Evolutionary conservation across 2,888 invertebrate genomes (phyloP).

Genomic region (Cheilosia impressa): DNA sequence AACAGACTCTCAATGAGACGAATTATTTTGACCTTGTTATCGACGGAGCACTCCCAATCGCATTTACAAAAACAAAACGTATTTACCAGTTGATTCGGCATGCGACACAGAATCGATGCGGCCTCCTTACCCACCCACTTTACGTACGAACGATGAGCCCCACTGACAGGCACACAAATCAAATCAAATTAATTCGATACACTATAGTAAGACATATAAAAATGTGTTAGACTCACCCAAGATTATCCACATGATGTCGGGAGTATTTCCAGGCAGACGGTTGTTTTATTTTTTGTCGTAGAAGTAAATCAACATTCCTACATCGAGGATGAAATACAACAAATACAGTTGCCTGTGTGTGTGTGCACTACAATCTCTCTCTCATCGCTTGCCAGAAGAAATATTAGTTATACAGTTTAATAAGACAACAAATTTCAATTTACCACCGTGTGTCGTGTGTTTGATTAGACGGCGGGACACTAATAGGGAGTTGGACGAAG

Average conservation of each 20-base stretch:
- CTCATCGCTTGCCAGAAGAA: conserved; percentile 71
- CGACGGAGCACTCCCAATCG: background rate
- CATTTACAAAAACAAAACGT: background rate
- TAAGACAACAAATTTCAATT: conserved; percentile 77
- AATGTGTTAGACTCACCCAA: conserved; percentile 49
- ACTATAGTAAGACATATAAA: background rate
- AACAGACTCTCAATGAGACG: no score
- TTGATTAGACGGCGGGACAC: conserved; percentile 24
- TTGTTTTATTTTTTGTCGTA: conserved; percentile 42
- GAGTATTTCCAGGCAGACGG: conserved; percentile 22
- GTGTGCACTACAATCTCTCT: conserved; percentile 60
- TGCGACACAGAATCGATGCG: conserved; percentile 1
- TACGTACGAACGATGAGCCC: background rate
- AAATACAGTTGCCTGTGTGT: conserved; percentile 33
- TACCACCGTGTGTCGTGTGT: conserved; percentile 78
- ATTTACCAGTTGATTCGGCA: conserved; percentile 8
- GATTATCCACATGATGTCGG: conserved; percentile 54
- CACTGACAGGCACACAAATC: conserved; percentile 17
- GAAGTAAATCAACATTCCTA: conserved; percentile 66
- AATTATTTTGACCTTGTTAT: background rate
- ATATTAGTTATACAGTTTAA: conserved; percentile 64
- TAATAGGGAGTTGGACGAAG: conserved; percentile 38
- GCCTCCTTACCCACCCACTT: background rate
- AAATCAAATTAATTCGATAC: conserved; percentile 20
- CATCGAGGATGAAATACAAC: conserved; percentile 27